Evolutionary conservation across 2,113 vertebrate species (phyloP), one percentile per base, ranked within the genome.

Genomic region (Crotophaga sulcirostris): DNA sequence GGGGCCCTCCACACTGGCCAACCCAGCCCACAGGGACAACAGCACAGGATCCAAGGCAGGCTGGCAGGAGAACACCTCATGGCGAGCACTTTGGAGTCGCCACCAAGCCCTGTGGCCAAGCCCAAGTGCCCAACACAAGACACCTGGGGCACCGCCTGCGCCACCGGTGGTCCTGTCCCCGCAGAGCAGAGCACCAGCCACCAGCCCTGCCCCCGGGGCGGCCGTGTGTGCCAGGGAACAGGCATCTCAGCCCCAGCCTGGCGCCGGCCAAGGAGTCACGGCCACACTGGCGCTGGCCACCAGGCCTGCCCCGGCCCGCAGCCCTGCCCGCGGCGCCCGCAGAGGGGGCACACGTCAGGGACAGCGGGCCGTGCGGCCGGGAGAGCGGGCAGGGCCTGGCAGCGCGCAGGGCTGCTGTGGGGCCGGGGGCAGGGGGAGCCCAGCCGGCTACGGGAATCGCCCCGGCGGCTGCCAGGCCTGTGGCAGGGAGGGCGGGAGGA

Each of bases 401-500:
- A 74, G 64, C 9, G 1, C 2, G 3, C 4, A 9, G 75, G 70
- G 89, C 91, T 74, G 95, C 66, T 9, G 62, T 88, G 95, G 68
- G 94, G 94, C 94, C 91, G 7, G 93, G 74, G 76, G 62, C 77
- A 63, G 86, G 90, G 94, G 90, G 89, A 94, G 92, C 77, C 77
- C 52, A 9, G 34, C 64, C 28, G 15, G 84, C 87, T 96, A 91
- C 94, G 93, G 96, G 95, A 96, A 95, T 95, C 52, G 87, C 93
- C 93, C 91, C 47, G 4, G 77, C 23, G 4, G 73, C 38, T 95
- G 96, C 94, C 96, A 94, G 96, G 64, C 77, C 59, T 86, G 89
- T 90, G 91, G 83, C 84, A 89, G 86, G 89, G 93, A 92, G 72
- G 90, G 85, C 9, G 60, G 63, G 16, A 83, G 83, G 87, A 93